Evolutionary conservation across 1,140 invertebrate genomes (phyloP), one percentile per base, ranked within the genome.

Genomic region (Drosophila melanica): DNA sequence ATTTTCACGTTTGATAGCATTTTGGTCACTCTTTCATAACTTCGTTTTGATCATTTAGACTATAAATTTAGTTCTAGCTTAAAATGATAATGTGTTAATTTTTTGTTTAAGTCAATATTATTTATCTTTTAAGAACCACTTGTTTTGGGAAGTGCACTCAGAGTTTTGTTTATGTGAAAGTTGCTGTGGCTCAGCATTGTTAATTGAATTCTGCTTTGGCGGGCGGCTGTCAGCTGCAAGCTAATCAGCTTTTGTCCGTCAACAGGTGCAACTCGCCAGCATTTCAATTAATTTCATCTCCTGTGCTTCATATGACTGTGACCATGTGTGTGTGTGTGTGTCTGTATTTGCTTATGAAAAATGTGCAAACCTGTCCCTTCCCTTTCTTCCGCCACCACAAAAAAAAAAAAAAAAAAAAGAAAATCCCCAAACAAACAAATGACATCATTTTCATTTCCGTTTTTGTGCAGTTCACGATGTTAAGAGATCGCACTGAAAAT

Each of bases 211-310:
- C 12, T 48, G 47, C 33, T 74, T 35, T 35, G 33, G 33, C 39
- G 41, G 59, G 0, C 27, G 27, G 27, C 2, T 27, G 27, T 7
- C 62, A 64, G 30, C 55, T 59, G 45, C 39, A 67, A 65, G 82
- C 70, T 82, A 86, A 86, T 89, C 79, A 86, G 84, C 59, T 79
- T 67, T 73, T 78, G 62, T 75, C 62, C 55, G 57, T 30, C 57
- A 58, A 55, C 76, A 89, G 84, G 79, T 89, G 78, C 58, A 77
- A 65, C 59, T 59, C 41, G 51, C 53, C 68, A 64, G 68, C 37
- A 48, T 77, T 81, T 85, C 54, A 65, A 87, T 77, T 65, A 71
- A 65, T 51, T 60, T 50, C 42, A 47, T 27, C 41, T 33, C 37
- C 20, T 44, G 27, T 42, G 23, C 54, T 4, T 47, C n/a, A 8